phyloP scores from a whole-genome alignment of 2,797 vertebrate species.

The Prionace glauca region DNA sequence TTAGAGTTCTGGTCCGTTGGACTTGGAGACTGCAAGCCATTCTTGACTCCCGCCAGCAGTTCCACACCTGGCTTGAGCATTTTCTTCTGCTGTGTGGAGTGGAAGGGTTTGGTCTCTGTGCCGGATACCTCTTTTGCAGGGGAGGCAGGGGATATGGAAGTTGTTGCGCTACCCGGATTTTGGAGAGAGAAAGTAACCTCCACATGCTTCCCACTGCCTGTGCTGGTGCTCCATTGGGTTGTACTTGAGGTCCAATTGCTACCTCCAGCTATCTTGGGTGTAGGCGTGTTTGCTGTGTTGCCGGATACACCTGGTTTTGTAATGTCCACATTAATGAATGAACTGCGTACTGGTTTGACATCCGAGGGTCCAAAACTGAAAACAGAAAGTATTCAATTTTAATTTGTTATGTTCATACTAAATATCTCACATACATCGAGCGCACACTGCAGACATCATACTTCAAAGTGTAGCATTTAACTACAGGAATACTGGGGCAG shows the following conservation, averaged over 20 bases:
- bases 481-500: not conserved
- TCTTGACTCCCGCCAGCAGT: not conserved
- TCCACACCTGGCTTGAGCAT: not conserved
- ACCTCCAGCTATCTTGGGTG: not conserved
- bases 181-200: constrained; percentile 19
- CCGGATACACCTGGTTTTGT: not conserved
- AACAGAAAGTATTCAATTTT: not conserved
- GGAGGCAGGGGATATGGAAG: not conserved
- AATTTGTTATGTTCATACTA: not conserved
- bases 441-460: not conserved
- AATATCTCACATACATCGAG: not conserved
- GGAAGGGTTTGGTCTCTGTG: not conserved
- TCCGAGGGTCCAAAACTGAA: not conserved
- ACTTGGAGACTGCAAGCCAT: not conserved
- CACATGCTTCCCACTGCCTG: not conserved
- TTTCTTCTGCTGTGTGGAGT: not conserved
- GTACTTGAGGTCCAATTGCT: not conserved
- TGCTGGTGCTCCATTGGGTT: not conserved
- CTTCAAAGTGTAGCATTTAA: not conserved
- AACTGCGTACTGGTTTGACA: not conserved
- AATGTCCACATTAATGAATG: not conserved
- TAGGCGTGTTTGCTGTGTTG: not conserved
- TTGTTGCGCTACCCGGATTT: not conserved
- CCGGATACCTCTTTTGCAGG: not conserved
- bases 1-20: not conserved